Base-by-base conservation (phyloP, 1,140 invertebrate species). In the Apis laboriosa region DNA sequence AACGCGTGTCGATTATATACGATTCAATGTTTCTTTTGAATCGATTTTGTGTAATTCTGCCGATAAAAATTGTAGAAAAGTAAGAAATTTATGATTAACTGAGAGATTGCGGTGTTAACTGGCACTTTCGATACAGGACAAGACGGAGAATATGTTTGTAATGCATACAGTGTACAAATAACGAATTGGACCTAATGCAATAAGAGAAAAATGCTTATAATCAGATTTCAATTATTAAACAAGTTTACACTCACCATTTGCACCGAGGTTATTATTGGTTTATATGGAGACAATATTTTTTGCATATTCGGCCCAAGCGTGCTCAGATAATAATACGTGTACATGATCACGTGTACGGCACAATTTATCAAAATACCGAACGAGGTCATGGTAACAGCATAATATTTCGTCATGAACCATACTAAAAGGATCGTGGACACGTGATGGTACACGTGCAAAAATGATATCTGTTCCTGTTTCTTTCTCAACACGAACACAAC, bases 401-500 rank as follows among this genome's bases (percentile, higher is more conserved):
- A 5, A 43, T 81, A 82, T 56, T 56, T 84, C 15, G 66, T 63
- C 0, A 19, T 21, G 1, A 66, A 2, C 84, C 84, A 88, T 9
- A 95, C 94, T 0, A 97, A 88, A 1, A 94, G 53, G 55, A 95
- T 90, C 58, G 96, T 96, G 67, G 95, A 95, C 66, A 95, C 91
- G 86, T 97, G 96, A 92, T 97, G 96, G 81, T 97, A 97, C 8
- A 97, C 88, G 86, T 97, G 96, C 11, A 97, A 92, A 86, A 95
- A 96, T 3, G 96, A 95, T 17, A 96, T 94, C 90, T 97, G 96
- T 11, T 95, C 95, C 15, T 95, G 90, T 87, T 96, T 97, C 90
- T 96, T 97, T n/a, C 96, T 92, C 43, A 97, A 85, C 21, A 96
- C 92, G 90, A 97, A 97, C 88, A 97, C 95, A 87, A 95, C 13